These are phyloP conservation scores for Noctua comes DNA, from an alignment of 2,888 invertebrate genomes.

Conservation along the genomic window DNA sequence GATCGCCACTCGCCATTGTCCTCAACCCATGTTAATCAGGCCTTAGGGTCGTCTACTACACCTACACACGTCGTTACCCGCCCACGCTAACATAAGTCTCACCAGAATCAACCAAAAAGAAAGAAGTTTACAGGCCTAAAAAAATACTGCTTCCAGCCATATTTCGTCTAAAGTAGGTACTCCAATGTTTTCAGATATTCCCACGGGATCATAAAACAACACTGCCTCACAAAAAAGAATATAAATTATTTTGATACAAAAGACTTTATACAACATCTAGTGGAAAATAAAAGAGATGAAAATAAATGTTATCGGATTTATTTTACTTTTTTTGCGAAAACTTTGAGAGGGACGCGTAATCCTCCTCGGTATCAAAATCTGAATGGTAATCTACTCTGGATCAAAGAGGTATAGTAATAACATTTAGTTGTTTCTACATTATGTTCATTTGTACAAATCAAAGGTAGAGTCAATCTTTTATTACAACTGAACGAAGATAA, in stretches of 20 bases:
- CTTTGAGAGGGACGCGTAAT: background rate
- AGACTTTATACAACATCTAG: slow-evolving; percentile 25
- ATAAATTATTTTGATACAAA: slow-evolving; percentile 48
- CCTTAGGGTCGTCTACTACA: background rate
- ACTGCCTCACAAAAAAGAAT: slow-evolving; percentile 20
- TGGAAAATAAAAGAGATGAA: slow-evolving; percentile 34
- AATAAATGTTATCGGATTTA: slow-evolving; percentile 16
- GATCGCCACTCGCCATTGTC: background rate
- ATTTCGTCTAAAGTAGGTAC: slow-evolving; percentile 27
- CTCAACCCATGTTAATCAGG: background rate
- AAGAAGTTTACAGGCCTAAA: slow-evolving; percentile 15
- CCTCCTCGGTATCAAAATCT: no score
- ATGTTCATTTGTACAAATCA: no score
- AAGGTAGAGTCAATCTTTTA: background rate
- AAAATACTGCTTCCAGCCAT: slow-evolving; percentile 20
- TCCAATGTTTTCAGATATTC: slow-evolving; percentile 38
- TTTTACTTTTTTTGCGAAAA: slow-evolving; percentile 18
- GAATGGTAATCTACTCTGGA: background rate
- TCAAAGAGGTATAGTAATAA: background rate
- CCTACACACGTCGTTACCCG: background rate
- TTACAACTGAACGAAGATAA: no score
- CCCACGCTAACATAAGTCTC: background rate
- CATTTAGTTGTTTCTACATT: background rate
- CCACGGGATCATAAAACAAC: slow-evolving; percentile 47
- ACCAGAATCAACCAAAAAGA: background rate